Conservation (phyloP, 2,888 invertebrate species). For the Athalia cordata region DNA sequence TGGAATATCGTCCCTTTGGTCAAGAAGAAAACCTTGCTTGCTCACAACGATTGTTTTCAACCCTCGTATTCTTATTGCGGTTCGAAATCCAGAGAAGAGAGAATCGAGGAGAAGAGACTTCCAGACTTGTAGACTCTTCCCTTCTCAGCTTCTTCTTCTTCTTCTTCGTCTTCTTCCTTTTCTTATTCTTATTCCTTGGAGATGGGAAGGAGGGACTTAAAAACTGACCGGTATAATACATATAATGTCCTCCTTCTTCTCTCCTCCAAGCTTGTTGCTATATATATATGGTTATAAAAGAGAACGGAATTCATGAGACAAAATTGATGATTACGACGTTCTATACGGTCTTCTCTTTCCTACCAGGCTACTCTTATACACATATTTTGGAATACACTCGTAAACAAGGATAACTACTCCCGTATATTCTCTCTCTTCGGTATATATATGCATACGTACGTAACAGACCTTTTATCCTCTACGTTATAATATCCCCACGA, state of each 20-base stretch:
- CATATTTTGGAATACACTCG: slow-evolving; percentile 52
- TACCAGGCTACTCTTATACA: not conserved
- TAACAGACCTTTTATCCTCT: no score
- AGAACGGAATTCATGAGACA: slow-evolving; percentile 57
- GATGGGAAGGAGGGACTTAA: no score
- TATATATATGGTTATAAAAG: no score
- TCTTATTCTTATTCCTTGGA: no score
- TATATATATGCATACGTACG: no score
- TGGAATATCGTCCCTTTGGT: not conserved
- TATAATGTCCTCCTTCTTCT: no score
- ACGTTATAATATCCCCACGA: no score
- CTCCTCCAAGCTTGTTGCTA: no score
- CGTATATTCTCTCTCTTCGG: slow-evolving; percentile 46
- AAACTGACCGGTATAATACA: no score
- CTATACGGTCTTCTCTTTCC: not conserved
- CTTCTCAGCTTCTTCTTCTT: no score
- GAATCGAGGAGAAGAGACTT: not conserved
- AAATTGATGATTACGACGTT: slow-evolving; percentile 63
- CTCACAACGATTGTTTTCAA: slow-evolving; percentile 59
- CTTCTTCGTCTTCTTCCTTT: not conserved
- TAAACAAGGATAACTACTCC: slow-evolving; percentile 56
- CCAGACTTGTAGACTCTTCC: no score
- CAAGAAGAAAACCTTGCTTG: slow-evolving; percentile 20
- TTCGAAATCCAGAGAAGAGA: slow-evolving; percentile 14
- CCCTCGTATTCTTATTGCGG: slow-evolving; percentile 53